Evolutionary conservation across 2,797 vertebrate species (phyloP), one percentile per base, ranked within the genome.

Genomic region (Ceyx erithaca): DNA sequence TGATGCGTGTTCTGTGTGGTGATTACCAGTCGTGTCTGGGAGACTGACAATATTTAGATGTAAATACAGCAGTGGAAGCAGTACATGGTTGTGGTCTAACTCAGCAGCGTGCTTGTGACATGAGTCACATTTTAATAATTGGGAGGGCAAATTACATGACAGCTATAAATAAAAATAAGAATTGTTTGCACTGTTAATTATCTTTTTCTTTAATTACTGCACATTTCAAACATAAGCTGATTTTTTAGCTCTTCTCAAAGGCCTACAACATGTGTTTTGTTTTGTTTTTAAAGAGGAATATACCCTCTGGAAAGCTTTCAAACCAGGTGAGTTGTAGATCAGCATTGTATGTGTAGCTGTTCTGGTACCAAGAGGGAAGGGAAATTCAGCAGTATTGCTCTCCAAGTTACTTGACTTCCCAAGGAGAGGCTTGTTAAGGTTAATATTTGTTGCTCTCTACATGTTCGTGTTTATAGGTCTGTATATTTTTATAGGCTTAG

Each of bases 1-100:
- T 71, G 61, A 58, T 61, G 45, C 18, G 59, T 87, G 72, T 72
- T 88, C 55, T 77, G 37, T 59, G 22, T 89, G 88, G 63, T 81
- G 92, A 82, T 91, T 85, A 61, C 58, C 62, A 57, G 2, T 54
- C 2, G 1, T 5, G 12, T 63, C 78, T 91, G 30, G 18, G 62
- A 88, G 72, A 54, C 71, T 58, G 89, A 80, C 91, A 91, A 76
- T 91, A 96, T 91, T 88, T 94, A 93, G 81, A 91, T 82, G 59
- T 85, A 90, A 94, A 96, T 89, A 75, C 33, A 87, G 25, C 66
- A 75, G 62, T 66, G 63, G 26, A 68, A 89, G 72, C 41, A 80
- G 85, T 57, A 72, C 30, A 51, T 12, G 28, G 95, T 96, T 70
- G 79, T 80, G 78, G 75, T 93, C 76, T 80, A 64, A 85, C 94